Percentiles rank a stretch among this genome's conserved stretches.
Conservation (phyloP, 2,113 vertebrate species). For the Eudyptes chrysolophus region DNA sequence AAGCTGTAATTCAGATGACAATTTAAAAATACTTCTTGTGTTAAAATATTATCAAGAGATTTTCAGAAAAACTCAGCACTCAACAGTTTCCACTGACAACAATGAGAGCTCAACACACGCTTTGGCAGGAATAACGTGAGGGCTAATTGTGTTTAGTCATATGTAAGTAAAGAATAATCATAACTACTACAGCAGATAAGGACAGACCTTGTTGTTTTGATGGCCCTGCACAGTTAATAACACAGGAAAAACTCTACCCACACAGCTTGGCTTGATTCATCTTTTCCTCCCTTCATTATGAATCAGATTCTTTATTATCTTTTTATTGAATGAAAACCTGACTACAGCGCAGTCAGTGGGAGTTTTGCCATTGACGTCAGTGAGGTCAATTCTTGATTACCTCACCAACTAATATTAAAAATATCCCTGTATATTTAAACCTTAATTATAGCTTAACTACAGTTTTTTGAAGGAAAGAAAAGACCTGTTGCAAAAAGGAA, state of each 20-base stretch:
- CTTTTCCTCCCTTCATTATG: background rate
- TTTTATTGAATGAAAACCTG: constrained; percentile 37
- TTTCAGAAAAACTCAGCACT: background rate
- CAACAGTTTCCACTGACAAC: background rate
- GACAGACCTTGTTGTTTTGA: background rate
- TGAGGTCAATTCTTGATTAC: background rate
- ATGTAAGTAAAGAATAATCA: background rate
- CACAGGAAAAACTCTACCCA: background rate
- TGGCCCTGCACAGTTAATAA: background rate
- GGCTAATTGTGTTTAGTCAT: background rate
- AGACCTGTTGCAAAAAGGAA: background rate
- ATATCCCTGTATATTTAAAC: background rate
- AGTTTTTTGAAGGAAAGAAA: background rate
- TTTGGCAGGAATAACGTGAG: background rate
- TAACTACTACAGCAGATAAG: background rate
- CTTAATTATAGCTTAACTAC: background rate
- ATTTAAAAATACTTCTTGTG: background rate
- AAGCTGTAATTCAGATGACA: background rate
- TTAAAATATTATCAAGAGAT: background rate
- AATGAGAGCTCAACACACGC: background rate
- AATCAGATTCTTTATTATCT: constrained; percentile 8
- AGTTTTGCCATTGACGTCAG: background rate
- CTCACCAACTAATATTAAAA: background rate
- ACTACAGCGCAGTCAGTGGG: background rate
- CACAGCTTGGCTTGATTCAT: constrained; percentile 14